These are phyloP conservation scores for Hycleus cichorii DNA, from an alignment of 1,140 invertebrate genomes.

Conservation along the genomic window DNA sequence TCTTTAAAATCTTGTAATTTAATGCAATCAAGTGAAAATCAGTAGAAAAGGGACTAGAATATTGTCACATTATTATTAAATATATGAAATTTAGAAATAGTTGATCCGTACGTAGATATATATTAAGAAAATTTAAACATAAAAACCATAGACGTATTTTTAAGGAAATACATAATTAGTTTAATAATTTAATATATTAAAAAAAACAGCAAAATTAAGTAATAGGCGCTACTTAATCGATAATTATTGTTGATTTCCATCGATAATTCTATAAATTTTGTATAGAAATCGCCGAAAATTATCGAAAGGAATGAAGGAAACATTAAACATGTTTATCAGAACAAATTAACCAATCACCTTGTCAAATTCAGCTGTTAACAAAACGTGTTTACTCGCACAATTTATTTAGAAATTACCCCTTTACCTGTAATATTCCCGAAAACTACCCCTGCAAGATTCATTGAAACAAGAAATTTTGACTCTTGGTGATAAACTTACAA, in stretches of 20 bases:
- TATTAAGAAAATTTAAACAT: too few relatives aligned
- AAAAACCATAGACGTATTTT: constrained; percentile 31
- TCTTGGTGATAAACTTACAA: neutral
- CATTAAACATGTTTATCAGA: neutral
- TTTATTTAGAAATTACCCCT: neutral
- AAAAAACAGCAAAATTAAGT: neutral
- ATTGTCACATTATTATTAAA: constrained; percentile 37
- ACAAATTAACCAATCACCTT: constrained; percentile 14
- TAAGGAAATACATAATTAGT: constrained; percentile 30
- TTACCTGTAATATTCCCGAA: neutral
- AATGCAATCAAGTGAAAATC: constrained; percentile 31
- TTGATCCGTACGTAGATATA: constrained; percentile 36
- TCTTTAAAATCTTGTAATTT: constrained; percentile 18
- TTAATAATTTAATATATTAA: constrained; percentile 21
- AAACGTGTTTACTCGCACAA: constrained; percentile 18
- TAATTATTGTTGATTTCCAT: neutral
- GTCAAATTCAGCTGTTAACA: constrained; percentile 18
- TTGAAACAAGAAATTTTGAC: constrained; percentile 5
- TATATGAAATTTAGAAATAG: constrained; percentile 35
- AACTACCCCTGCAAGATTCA: neutral
- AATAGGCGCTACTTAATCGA: neutral
- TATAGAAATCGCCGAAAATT: neutral
- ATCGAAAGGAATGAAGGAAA: neutral
- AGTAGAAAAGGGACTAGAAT: constrained; percentile 27
- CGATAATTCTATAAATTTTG: neutral